Evolutionary conservation across 92 coral and sea anemone genomes (phyloP).

Genomic region (Parazoanthus swiftii): DNA sequence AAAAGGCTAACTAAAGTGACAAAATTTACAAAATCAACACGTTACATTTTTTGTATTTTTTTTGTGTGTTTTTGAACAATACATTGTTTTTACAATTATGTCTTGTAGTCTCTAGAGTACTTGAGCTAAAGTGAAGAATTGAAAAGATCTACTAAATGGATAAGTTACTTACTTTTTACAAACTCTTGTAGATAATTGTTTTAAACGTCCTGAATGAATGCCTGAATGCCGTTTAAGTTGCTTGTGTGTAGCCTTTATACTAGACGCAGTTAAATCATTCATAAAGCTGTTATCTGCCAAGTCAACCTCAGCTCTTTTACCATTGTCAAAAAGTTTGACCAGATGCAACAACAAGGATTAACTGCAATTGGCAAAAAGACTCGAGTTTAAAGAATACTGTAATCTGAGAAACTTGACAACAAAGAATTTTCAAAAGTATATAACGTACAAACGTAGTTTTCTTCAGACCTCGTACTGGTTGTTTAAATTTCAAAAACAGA

Average conservation of each 20-base stretch:
- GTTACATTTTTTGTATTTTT: no score
- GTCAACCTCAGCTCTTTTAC: background rate
- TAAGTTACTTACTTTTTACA: background rate
- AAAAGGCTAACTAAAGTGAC: no score
- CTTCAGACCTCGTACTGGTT: no score
- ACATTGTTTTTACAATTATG: background rate
- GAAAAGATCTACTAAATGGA: background rate
- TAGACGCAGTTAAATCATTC: constrained; percentile 3
- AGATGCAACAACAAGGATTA: background rate
- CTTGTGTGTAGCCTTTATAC: background rate
- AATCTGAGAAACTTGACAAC: no score
- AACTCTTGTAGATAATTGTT: background rate
- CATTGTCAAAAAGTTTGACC: background rate
- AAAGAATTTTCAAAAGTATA: no score
- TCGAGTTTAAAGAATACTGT: background rate
- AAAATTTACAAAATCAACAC: no score
- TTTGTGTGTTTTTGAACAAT: no score
- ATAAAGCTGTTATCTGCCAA: background rate
- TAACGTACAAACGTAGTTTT: no score
- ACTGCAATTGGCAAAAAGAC: background rate
- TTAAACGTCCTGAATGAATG: background rate
- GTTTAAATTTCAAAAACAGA: no score
- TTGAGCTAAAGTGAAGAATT: background rate
- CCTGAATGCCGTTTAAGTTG: background rate
- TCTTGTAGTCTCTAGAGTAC: background rate